Base-by-base conservation (phyloP, 2,797 vertebrate genomes). In the Myiotriccus ornatus region DNA sequence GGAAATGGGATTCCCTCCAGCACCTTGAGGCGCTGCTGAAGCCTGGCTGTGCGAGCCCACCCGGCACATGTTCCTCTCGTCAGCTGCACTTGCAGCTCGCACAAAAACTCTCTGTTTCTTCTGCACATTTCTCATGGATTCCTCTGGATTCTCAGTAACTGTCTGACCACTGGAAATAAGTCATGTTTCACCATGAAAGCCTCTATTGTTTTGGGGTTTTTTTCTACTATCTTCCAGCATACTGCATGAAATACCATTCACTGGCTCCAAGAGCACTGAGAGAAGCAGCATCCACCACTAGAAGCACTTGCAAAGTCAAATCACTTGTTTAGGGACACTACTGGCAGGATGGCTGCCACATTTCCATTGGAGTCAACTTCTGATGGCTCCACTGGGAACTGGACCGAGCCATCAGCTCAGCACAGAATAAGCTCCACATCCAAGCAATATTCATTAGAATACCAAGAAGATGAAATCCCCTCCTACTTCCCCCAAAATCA, bases 11-110 rank as follows among this genome's bases (percentile, higher is more conserved):
- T 25, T n/a, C 16, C 14, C 17, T 34, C 30, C 2, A 6, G 60
- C 44, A 4, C 30, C 22, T 18, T 1, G 3, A 18, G 57, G 34
- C 28, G 30, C 20, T 3, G 0, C 0, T 5, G 2, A 1, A 8
- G 13, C 2, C 14, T 10, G 76, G 10, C 30, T 24, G 12, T 4
- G n/a, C 2, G 56, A 81, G 30, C 75, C 44, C 17, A 83, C 91
- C 86, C 96, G 89, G 46, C 16, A 34, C 5, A 19, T 35, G 47
- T 16, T 74, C 39, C 62, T 44, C 41, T 15, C 23, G 15, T 49
- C 90, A 22, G 43, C 63, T 14, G 27, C 71, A 7, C 62, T 50
- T 21, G 11, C 14, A 30, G 19, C 28, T 43, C 4, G 4, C 10
- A 30, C 41, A 69, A 44, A 65, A 63, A 8, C 37, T 20, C 30